These are phyloP conservation scores for Oreochromis aureus DNA, from an alignment of 2,113 vertebrate species.

Conservation along the genomic window DNA sequence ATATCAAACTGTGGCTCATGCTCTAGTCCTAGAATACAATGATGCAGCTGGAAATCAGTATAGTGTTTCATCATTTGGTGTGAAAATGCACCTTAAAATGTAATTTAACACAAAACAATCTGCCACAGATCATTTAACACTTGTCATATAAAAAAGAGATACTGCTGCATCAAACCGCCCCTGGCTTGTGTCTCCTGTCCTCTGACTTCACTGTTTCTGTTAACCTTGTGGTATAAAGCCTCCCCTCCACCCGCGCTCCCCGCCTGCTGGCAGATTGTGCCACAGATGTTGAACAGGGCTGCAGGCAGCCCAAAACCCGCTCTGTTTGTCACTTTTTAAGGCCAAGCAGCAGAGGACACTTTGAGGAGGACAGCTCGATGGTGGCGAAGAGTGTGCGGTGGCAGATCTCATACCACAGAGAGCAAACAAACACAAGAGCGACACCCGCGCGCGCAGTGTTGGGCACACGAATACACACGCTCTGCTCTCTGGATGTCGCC, in stretches of 20 bases:
- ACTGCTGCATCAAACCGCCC: background rate
- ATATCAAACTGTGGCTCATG: background rate
- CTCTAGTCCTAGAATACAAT: background rate
- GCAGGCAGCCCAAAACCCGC: background rate
- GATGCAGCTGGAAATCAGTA: background rate
- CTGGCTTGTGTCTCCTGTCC: background rate
- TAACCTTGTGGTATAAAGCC: slow-evolving; percentile 34
- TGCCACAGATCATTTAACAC: background rate
- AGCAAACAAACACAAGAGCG: background rate
- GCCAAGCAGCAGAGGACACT: slow-evolving; percentile 29
- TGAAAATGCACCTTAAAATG: background rate
- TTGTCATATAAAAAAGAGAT: background rate
- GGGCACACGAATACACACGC: background rate
- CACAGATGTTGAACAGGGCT: slow-evolving; percentile 43
- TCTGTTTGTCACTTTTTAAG: slow-evolving; percentile 22
- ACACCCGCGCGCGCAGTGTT: background rate
- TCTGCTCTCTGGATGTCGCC: background rate
- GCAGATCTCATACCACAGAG: background rate
- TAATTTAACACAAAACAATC: background rate
- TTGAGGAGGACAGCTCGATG: slow-evolving; percentile 18
- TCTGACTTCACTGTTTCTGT: background rate
- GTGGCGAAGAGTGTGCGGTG: background rate
- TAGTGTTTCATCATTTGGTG: background rate
- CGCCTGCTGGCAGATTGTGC: slow-evolving; percentile 34
- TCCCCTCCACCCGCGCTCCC: background rate